phyloP scores from a whole-genome alignment of 92 coral and sea anemone species.

The Isaurus tuberculatus region DNA sequence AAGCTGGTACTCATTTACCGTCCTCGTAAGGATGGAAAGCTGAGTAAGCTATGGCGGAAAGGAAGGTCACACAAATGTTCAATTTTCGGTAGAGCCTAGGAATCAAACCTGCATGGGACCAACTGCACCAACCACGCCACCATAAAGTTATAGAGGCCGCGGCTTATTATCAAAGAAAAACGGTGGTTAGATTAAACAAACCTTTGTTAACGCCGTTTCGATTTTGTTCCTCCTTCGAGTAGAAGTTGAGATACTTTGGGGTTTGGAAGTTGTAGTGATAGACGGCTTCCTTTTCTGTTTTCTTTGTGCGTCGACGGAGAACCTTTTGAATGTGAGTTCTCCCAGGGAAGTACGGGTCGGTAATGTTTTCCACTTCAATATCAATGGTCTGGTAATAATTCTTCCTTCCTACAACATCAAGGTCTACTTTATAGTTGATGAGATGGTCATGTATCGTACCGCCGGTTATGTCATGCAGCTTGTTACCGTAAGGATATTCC shows the following conservation, averaged over 20 bases:
- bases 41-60: too few species aligned
- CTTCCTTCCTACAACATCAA: conserved; percentile 62
- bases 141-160: too few species aligned
- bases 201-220: conserved; percentile 68
- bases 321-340: conserved; percentile 50
- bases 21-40: too few species aligned
- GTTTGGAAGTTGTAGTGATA: conserved; percentile 69
- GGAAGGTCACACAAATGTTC: too few species aligned
- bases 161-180: too few species aligned
- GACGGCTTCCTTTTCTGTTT: conserved; percentile 70
- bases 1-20: too few species aligned
- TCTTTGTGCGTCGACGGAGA: conserved; percentile 50
- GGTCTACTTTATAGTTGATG: conserved; percentile 81
- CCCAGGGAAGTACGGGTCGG: conserved; percentile 60
- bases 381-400: conserved; percentile 79
- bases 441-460: conserved; percentile 79
- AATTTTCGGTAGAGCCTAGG: too few species aligned
- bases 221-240: conserved; percentile 62
- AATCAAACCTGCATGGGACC: too few species aligned
- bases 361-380: conserved; percentile 51
- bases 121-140: too few species aligned
- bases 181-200: neutral
- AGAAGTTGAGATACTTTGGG: conserved; percentile 74
- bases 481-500: conserved; percentile 57
- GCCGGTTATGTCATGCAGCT: conserved; percentile 63